Evolutionary conservation across 2,113 vertebrate species (phyloP).

Genomic region (Isichthys henryi): DNA sequence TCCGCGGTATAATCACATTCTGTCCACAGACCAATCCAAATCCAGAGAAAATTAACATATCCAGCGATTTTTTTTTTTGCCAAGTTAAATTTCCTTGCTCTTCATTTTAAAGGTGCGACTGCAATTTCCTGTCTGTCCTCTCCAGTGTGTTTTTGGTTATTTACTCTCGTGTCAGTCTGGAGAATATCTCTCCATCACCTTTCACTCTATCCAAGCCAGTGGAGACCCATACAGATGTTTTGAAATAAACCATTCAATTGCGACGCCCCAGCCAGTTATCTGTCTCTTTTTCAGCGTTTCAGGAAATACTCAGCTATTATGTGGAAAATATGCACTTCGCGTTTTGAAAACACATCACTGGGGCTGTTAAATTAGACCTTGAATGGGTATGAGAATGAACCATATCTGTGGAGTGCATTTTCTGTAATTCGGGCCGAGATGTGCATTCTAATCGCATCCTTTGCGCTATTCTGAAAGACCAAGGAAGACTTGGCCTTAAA

Average conservation of each 20-base stretch:
- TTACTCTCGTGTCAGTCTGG: not conserved
- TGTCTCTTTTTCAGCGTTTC: not conserved
- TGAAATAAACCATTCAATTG: not conserved
- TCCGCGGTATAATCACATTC: not conserved
- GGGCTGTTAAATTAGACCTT: not conserved
- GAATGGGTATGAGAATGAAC: not conserved
- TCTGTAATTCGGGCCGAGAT: not conserved
- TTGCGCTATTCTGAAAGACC: not conserved
- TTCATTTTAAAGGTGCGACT: not conserved
- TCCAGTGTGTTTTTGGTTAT: not conserved
- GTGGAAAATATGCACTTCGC: not conserved
- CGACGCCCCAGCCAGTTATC: not conserved
- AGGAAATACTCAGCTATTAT: not conserved
- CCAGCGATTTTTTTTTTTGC: not conserved
- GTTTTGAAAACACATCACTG: not conserved
- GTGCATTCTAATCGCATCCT: not conserved
- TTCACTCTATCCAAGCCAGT: not conserved
- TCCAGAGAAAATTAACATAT: not conserved
- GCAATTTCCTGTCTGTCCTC: not conserved
- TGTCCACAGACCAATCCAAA: not conserved
- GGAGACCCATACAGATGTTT: not conserved
- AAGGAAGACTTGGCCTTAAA: not conserved
- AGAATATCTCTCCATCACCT: slow-evolving; percentile 4
- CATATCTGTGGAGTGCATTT: not conserved
- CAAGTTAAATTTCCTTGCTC: slow-evolving; percentile 1